A percentile compares a stretch with the other conserved stretches of the same genome.
Evolutionary conservation across 1,140 invertebrate species (phyloP).

Genomic region (Zaprionus lachaisei): DNA sequence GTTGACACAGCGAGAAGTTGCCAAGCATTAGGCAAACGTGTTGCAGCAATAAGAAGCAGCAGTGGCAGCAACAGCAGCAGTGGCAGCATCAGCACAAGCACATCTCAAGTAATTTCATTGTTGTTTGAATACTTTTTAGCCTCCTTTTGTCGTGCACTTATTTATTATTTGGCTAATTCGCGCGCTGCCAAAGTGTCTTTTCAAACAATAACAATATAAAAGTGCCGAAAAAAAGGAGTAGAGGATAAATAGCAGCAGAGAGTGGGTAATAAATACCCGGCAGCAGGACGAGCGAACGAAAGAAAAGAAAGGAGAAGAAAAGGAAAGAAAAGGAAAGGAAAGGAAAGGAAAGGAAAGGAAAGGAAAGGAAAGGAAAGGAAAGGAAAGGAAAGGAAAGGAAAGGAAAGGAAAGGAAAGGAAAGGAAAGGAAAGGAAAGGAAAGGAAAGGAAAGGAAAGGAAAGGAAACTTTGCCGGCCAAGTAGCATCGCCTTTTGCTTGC

Average conservation of each 20-base stretch:
- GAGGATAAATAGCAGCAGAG: too few species aligned
- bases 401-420: neutral
- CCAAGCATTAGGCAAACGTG: constrained; percentile 59
- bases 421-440: neutral
- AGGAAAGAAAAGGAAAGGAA: neutral
- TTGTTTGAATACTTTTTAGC: constrained; percentile 69
- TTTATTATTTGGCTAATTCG: constrained; percentile 83
- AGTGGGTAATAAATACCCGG: neutral
- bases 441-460: constrained; percentile 11
- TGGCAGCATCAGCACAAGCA: neutral
- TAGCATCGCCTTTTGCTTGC: constrained; percentile 43
- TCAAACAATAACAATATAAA: constrained; percentile 65
- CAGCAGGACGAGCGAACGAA: constrained; percentile 2
- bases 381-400: constrained; percentile 14
- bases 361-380: constrained; percentile 29
- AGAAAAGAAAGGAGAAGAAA: constrained; percentile 12
- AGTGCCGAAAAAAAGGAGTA: constrained; percentile 20
- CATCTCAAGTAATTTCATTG: constrained; percentile 75
- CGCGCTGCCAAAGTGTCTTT: constrained; percentile 73
- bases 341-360: constrained; percentile 9
- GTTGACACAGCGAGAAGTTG: constrained; percentile 50
- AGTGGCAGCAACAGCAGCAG: neutral
- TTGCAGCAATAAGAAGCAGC: constrained; percentile 22
- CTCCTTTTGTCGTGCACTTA: constrained; percentile 78
- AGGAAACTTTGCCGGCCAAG: constrained; percentile 67